Evolutionary conservation across 2,113 vertebrate genomes (phyloP).

Genomic region (Sinocyclocheilus rhinocerous): DNA sequence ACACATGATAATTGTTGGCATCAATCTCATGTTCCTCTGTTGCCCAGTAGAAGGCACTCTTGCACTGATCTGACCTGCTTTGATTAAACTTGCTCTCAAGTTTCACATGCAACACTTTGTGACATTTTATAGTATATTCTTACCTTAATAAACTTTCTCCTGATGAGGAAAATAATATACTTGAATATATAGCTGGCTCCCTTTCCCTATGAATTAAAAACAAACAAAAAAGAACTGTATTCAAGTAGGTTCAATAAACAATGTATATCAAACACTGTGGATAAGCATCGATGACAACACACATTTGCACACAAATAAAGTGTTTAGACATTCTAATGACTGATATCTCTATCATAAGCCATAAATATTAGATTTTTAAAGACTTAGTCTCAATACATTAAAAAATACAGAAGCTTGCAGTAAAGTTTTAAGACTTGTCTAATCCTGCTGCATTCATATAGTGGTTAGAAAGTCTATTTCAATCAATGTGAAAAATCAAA

Average conservation of each 20-base stretch:
- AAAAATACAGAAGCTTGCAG: neutral
- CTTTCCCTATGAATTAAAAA: neutral
- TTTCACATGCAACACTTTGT: neutral
- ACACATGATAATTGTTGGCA: neutral
- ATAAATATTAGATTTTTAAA: neutral
- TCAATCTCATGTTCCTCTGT: slow-evolving; percentile 9
- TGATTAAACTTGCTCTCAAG: slow-evolving; percentile 1
- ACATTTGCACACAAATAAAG: neutral
- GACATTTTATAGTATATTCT: neutral
- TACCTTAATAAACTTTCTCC: neutral
- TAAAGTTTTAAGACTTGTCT: neutral
- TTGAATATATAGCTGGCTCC: neutral
- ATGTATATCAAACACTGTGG: neutral
- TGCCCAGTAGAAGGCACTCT: slow-evolving; percentile 66
- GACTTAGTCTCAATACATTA: neutral
- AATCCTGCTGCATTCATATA: neutral
- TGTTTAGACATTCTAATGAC: neutral
- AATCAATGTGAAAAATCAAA: slow-evolving; percentile 63
- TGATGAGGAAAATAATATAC: neutral
- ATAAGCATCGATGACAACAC: neutral
- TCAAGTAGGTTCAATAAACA: neutral
- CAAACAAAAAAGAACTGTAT: neutral
- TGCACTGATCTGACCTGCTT: slow-evolving; percentile 48
- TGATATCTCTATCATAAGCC: neutral
- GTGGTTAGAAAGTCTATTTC: slow-evolving; percentile 29